Evolutionary conservation across 2,113 vertebrate genomes (phyloP).

Genomic region (Labrus mixtus): DNA sequence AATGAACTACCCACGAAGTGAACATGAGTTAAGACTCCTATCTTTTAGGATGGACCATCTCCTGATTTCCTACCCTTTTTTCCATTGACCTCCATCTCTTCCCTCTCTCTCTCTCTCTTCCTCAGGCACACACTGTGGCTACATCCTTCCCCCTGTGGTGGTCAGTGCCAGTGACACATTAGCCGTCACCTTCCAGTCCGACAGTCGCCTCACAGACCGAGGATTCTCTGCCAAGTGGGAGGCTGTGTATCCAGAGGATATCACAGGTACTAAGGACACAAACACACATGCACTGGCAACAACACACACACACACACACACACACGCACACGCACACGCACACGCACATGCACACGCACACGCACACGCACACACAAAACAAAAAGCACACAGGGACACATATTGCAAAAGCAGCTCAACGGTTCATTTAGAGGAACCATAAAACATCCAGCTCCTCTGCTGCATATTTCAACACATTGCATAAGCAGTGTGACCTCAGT

Average conservation of each 20-base stretch:
- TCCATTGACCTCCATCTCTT: not conserved
- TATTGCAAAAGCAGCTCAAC: conserved; percentile 17
- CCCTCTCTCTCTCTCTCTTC: conserved; percentile 22
- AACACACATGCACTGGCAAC: not conserved
- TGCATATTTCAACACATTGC: conserved; percentile 27
- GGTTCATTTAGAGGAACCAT: conserved; percentile 31
- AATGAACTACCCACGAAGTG: no score
- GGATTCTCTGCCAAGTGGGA: conserved; percentile 84
- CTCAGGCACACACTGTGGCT: conserved; percentile 82
- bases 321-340: no score
- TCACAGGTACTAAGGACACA: conserved; percentile 72
- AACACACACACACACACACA: conserved; percentile 28
- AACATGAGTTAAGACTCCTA: no score
- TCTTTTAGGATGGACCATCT: not conserved
- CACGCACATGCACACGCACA: conserved; percentile 9
- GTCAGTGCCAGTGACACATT: conserved; percentile 79
- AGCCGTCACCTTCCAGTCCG: conserved; percentile 80
- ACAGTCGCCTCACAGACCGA: conserved; percentile 76
- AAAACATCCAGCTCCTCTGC: conserved; percentile 31
- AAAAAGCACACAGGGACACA: conserved; percentile 40
- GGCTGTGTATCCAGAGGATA: conserved; percentile 82
- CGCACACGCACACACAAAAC: conserved; percentile 39
- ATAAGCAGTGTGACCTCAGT: conserved; percentile 17
- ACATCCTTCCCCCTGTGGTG: conserved; percentile 77
- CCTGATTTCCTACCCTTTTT: not conserved